Conservation (phyloP, 2,113 vertebrate species). For the Epinephelus cyanopodus region DNA sequence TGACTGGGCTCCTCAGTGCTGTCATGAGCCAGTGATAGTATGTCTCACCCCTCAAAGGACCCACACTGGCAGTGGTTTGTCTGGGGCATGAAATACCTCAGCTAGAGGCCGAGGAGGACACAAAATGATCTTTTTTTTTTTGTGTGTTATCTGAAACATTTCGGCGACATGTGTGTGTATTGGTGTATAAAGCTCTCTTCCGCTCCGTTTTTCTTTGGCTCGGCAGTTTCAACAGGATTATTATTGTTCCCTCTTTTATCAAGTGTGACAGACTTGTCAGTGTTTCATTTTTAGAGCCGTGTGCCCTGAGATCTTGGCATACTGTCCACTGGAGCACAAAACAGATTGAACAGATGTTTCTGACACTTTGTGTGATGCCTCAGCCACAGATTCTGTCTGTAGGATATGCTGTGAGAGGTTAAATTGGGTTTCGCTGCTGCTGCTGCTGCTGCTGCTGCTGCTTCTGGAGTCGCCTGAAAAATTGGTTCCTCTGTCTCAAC, state of each 20-base stretch:
- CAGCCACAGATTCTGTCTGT: slow-evolving; percentile 37
- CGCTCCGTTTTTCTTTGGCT: slow-evolving; percentile 48
- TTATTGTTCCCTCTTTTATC: slow-evolving; percentile 70
- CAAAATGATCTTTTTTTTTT: slow-evolving; percentile 31
- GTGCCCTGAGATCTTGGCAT: slow-evolving; percentile 56
- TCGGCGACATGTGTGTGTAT: slow-evolving; percentile 30
- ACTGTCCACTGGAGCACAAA: slow-evolving; percentile 66
- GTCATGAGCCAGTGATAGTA: slow-evolving; percentile 43
- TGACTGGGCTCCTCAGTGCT: slow-evolving; percentile 55
- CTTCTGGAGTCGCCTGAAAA: slow-evolving; percentile 43
- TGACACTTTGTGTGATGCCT: slow-evolving; percentile 64
- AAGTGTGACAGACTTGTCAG: slow-evolving; percentile 75
- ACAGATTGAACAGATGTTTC: slow-evolving; percentile 76
- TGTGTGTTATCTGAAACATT: slow-evolving; percentile 41
- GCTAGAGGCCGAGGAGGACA: slow-evolving; percentile 15
- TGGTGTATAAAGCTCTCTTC: slow-evolving; percentile 29
- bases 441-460: slow-evolving; percentile 25
- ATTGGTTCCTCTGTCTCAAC: slow-evolving; percentile 36
- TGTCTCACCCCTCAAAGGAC: slow-evolving; percentile 38
- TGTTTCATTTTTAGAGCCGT: slow-evolving; percentile 58
- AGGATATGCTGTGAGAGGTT: slow-evolving; percentile 49
- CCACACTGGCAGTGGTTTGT: slow-evolving; percentile 18
- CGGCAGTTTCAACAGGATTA: slow-evolving; percentile 59
- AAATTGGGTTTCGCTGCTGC: slow-evolving; percentile 41
- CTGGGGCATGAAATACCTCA: slow-evolving; percentile 47